A percentile compares a stretch with the other conserved stretches of the same genome.
Evolutionary conservation across 2,113 vertebrate species (phyloP).

Genomic region (Phoenicopterus ruber): DNA sequence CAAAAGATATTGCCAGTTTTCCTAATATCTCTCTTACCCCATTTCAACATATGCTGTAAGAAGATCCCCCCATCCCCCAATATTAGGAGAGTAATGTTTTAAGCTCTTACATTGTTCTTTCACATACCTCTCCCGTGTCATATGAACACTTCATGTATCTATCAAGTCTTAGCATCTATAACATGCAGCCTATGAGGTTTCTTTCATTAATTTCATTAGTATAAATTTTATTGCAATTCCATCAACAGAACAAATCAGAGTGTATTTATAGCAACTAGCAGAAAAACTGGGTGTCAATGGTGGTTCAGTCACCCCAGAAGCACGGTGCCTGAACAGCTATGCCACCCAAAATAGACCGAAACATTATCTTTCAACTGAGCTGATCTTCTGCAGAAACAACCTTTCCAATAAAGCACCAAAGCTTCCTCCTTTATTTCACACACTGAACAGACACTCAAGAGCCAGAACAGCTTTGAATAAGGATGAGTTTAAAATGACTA

Average conservation of each 20-base stretch:
- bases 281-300: neutral
- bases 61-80: neutral
- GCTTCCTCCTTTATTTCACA: constrained; percentile 13
- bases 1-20: neutral
- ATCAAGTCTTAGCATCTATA: neutral
- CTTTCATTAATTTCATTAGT: neutral
- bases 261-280: neutral
- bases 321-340: neutral
- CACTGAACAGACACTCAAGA: neutral
- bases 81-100: neutral
- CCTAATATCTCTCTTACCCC: neutral
- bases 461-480: neutral
- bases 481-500: constrained; percentile 5
- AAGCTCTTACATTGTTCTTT: neutral
- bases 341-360: neutral
- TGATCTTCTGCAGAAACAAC: neutral
- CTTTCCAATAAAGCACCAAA: constrained; percentile 2
- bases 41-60: neutral
- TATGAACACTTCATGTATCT: neutral
- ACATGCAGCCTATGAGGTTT: neutral
- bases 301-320: neutral
- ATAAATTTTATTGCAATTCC: neutral
- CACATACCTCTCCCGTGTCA: neutral
- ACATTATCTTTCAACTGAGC: neutral
- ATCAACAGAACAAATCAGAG: neutral